phyloP scores from a whole-genome alignment of 2,888 invertebrate species.

The Heliconius aoede region DNA sequence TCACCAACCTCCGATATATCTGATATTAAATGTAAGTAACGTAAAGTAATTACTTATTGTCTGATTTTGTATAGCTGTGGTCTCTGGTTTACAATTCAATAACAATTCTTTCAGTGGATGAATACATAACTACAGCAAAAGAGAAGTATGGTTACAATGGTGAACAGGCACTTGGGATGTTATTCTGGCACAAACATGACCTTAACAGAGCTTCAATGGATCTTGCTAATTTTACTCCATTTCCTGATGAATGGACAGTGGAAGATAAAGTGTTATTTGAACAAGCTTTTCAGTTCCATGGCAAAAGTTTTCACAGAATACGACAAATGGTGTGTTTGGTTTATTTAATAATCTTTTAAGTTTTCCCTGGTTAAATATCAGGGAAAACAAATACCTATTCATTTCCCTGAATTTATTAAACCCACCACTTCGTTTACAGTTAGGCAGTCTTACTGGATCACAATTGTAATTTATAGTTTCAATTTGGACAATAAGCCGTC shows the following conservation, averaged over 20 bases:
- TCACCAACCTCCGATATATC: slow-evolving; percentile 95
- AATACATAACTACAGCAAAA: slow-evolving; percentile 96
- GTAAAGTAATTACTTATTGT: slow-evolving; percentile 14
- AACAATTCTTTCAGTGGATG: slow-evolving; percentile 89
- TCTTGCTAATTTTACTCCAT: slow-evolving; percentile 97
- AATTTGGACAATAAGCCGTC: no score
- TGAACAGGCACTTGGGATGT: slow-evolving; percentile 98
- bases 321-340: slow-evolving; percentile 93
- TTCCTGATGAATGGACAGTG: slow-evolving; percentile 98
- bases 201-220: slow-evolving; percentile 95
- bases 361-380: not conserved
- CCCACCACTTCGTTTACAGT: no score
- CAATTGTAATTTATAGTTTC: no score
- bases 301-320: slow-evolving; percentile 98
- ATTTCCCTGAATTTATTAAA: no score
- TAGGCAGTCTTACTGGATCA: no score
- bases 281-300: slow-evolving; percentile 98
- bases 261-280: slow-evolving; percentile 99
- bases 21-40: slow-evolving; percentile 92
- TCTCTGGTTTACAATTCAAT: not conserved
- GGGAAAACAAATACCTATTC: no score
- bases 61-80: slow-evolving; percentile 18
- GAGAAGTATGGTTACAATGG: slow-evolving; percentile 99
- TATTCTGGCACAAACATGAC: slow-evolving; percentile 99
- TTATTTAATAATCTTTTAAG: not conserved